These are phyloP conservation scores for Patella ulyssiponensis DNA, from an alignment of 2,888 invertebrate genomes.

Conservation along the genomic window DNA sequence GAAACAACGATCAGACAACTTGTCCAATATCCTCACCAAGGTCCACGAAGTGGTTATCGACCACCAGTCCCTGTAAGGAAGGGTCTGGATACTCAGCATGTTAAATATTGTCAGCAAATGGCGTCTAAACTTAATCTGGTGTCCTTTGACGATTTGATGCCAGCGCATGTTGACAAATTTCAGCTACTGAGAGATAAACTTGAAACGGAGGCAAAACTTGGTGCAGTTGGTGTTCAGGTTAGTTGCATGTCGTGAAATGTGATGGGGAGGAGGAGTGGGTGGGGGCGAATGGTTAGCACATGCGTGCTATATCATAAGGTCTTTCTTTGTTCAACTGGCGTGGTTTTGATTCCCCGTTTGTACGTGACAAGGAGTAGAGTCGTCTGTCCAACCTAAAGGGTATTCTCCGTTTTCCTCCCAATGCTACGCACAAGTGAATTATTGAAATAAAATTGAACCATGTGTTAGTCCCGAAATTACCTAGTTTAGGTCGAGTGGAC, in stretches of 20 bases:
- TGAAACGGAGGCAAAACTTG: slow-evolving; percentile 54
- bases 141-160: slow-evolving; percentile 55
- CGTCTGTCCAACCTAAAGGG: too few relatives aligned
- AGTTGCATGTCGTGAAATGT: background rate
- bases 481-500: too few relatives aligned
- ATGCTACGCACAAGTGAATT: too few relatives aligned
- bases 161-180: slow-evolving; percentile 51
- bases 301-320: too few relatives aligned
- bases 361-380: too few relatives aligned
- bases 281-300: too few relatives aligned
- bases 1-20: slow-evolving; percentile 42
- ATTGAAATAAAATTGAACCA: too few relatives aligned
- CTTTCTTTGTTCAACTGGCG: too few relatives aligned
- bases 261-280: too few relatives aligned
- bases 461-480: too few relatives aligned
- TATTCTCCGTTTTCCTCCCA: too few relatives aligned
- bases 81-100: slow-evolving; percentile 56
- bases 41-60: background rate
- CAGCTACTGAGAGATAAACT: slow-evolving; percentile 50
- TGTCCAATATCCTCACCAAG: slow-evolving; percentile 16
- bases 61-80: slow-evolving; percentile 39
- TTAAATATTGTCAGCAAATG: slow-evolving; percentile 53
- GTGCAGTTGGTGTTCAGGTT: slow-evolving; percentile 58
- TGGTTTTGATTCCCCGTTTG: too few relatives aligned
- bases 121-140: slow-evolving; percentile 50